phyloP scores from a whole-genome alignment of 2,888 invertebrate genomes.

The Drepanosiphum platanoidis region DNA sequence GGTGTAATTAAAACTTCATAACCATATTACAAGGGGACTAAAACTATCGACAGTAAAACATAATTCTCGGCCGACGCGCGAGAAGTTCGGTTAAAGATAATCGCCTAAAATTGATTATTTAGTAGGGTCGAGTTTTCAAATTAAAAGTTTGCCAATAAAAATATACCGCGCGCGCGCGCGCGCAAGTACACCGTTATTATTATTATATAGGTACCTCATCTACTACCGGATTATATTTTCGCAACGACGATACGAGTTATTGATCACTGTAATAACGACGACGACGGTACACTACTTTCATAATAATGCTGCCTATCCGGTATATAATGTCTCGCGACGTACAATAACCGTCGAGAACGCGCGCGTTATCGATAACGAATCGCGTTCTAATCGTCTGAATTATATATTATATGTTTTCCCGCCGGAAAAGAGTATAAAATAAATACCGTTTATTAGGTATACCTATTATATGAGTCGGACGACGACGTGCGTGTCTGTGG shows the following conservation, averaged over 20 bases:
- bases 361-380: too few relatives aligned
- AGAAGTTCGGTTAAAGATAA: conserved; percentile 7
- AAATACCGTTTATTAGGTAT: too few relatives aligned
- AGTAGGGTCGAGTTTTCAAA: conserved; percentile 24
- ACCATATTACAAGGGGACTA: background rate
- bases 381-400: too few relatives aligned
- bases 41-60: conserved; percentile 19
- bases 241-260: background rate
- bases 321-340: too few relatives aligned
- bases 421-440: too few relatives aligned
- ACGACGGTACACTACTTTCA: too few relatives aligned
- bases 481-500: too few relatives aligned
- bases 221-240: background rate
- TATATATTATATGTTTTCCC: too few relatives aligned
- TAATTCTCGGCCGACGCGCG: background rate
- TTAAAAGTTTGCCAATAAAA: conserved; percentile 57
- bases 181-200: background rate
- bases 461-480: too few relatives aligned
- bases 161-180: background rate
- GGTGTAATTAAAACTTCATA: conserved; percentile 3
- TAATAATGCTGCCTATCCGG: too few relatives aligned
- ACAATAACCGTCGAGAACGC: too few relatives aligned
- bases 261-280: background rate
- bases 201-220: too few relatives aligned
- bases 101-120: conserved; percentile 8